Evolutionary conservation across 2,113 vertebrate species (phyloP).

Genomic region (Ophiodon elongatus): DNA sequence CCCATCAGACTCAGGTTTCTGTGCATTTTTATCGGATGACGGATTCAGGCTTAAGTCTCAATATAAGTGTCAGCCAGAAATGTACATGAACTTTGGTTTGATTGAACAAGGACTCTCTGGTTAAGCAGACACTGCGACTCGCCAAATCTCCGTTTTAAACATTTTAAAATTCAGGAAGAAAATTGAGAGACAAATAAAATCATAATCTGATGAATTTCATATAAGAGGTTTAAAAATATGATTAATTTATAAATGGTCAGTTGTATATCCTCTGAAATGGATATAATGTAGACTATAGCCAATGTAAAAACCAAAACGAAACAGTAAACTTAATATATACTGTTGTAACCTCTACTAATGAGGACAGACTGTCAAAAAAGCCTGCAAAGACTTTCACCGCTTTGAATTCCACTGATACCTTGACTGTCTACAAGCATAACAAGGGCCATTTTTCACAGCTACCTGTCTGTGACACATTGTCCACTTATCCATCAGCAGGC

Average conservation of each 20-base stretch:
- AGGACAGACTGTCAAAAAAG: slow-evolving; percentile 50
- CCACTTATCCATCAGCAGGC: slow-evolving; percentile 72
- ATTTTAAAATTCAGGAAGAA: not conserved
- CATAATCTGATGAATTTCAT: not conserved
- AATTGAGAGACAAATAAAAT: slow-evolving; percentile 1
- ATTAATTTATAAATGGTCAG: not conserved
- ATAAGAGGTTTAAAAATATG: not conserved
- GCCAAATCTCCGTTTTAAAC: not conserved
- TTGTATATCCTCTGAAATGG: slow-evolving; percentile 6
- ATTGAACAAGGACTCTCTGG: not conserved
- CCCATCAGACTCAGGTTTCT: not conserved
- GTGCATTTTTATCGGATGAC: not conserved
- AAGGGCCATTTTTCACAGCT: slow-evolving; percentile 74
- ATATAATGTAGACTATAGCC: not conserved
- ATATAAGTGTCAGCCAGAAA: not conserved
- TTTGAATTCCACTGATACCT: slow-evolving; percentile 74
- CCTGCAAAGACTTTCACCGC: slow-evolving; percentile 50
- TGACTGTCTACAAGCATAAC: slow-evolving; percentile 67
- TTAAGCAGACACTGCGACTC: not conserved
- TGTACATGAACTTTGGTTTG: slow-evolving; percentile 5
- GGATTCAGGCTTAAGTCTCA: not conserved
- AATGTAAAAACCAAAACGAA: not conserved
- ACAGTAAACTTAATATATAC: not conserved
- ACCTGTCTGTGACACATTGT: slow-evolving; percentile 71
- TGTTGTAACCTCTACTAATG: slow-evolving; percentile 25